Evolutionary conservation across 2,888 invertebrate species (phyloP).

Genomic region (Nymphalis polychloros): DNA sequence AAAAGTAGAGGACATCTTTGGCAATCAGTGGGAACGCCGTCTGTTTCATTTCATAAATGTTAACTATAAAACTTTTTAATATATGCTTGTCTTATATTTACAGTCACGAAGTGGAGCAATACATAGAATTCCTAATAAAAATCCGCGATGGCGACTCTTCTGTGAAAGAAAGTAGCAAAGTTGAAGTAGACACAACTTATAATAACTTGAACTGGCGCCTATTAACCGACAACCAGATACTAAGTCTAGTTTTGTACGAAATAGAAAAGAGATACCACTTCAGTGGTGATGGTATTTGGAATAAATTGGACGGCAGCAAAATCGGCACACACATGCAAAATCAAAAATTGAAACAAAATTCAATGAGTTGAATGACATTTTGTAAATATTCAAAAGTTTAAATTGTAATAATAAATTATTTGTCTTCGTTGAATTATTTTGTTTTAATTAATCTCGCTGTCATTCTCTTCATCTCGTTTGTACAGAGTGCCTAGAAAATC

Average conservation of each 20-base stretch:
- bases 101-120: slow-evolving; percentile 61
- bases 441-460: too few species aligned
- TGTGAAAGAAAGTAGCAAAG: slow-evolving; percentile 18
- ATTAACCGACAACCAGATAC: slow-evolving; percentile 75
- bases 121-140: slow-evolving; percentile 52
- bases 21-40: too few species aligned
- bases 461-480: too few species aligned
- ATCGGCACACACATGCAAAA: slow-evolving; percentile 38
- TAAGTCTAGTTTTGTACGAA: slow-evolving; percentile 86
- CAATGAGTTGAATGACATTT: neutral
- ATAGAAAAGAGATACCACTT: slow-evolving; percentile 88
- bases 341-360: slow-evolving; percentile 32
- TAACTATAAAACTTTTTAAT: neutral
- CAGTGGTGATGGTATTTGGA: slow-evolving; percentile 88
- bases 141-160: slow-evolving; percentile 44
- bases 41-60: too few species aligned
- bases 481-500: too few species aligned
- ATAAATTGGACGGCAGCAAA: slow-evolving; percentile 52
- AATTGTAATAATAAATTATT: neutral
- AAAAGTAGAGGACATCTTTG: too few species aligned
- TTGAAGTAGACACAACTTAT: slow-evolving; percentile 51
- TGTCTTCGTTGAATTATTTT: neutral
- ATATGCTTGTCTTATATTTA: neutral
- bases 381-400: neutral
- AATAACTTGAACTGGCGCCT: slow-evolving; percentile 49